These are phyloP conservation scores for Cephalotes varians DNA, from an alignment of 2,888 invertebrate species.

Conservation along the genomic window DNA sequence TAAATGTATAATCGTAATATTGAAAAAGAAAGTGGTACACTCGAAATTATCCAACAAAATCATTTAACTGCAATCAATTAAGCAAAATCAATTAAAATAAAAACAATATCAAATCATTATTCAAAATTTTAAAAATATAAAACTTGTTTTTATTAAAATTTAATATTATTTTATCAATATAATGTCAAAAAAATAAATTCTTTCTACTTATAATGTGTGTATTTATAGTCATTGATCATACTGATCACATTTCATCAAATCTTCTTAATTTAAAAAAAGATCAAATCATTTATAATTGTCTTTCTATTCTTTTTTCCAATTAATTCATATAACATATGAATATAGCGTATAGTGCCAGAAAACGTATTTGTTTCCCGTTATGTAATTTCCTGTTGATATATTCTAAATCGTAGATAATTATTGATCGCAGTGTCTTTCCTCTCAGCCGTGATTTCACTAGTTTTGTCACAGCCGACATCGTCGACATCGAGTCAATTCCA, in stretches of 20 bases:
- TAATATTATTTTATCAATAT: neutral
- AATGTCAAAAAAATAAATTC: neutral
- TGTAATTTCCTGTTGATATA: neutral
- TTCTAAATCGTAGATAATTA: constrained; percentile 17
- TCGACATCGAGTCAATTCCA: constrained; percentile 20
- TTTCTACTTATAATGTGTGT: neutral
- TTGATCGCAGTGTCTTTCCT: constrained; percentile 1
- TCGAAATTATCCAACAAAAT: neutral
- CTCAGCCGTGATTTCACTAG: neutral
- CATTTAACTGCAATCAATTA: neutral
- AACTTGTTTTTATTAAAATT: neutral
- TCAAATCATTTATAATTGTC: neutral
- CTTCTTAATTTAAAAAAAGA: neutral
- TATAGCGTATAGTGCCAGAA: neutral
- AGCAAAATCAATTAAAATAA: too few species aligned
- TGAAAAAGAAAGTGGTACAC: neutral
- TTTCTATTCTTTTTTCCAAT: neutral
- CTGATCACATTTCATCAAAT: neutral
- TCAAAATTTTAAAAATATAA: neutral
- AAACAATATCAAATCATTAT: neutral
- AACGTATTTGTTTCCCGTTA: neutral
- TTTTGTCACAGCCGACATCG: constrained; percentile 11
- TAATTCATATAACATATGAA: neutral
- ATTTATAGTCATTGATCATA: neutral
- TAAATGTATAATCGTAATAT: neutral